Evolutionary conservation across 2,113 vertebrate species (phyloP).

Genomic region (Paramisgurnus dabryanus): DNA sequence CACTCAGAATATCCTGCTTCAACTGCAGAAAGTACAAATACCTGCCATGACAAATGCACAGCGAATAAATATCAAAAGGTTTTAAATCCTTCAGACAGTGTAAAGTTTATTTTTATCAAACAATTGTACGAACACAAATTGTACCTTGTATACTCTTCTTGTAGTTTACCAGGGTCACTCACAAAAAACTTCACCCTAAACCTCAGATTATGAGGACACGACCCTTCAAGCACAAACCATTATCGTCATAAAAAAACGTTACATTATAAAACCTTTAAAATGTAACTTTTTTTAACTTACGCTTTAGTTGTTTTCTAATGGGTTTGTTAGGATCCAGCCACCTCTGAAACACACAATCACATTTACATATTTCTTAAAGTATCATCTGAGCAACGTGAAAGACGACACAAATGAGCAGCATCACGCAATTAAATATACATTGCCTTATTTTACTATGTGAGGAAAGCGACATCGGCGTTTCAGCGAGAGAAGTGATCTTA

Average conservation of each 20-base stretch:
- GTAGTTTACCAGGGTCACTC: slow-evolving; percentile 92
- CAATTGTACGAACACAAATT: not conserved
- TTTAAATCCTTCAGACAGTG: not conserved
- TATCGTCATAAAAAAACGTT: not conserved
- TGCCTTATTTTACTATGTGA: not conserved
- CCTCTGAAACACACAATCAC: slow-evolving; percentile 73
- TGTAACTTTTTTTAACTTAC: slow-evolving; percentile 77
- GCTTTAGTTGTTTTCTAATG: slow-evolving; percentile 98
- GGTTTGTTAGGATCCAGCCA: slow-evolving; percentile 98
- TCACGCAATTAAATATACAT: slow-evolving; percentile 6
- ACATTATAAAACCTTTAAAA: not conserved
- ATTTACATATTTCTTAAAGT: not conserved
- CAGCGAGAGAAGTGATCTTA: slow-evolving; percentile 22
- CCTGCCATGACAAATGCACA: slow-evolving; percentile 71
- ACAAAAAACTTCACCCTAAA: slow-evolving; percentile 99
- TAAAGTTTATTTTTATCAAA: no score
- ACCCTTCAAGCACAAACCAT: slow-evolving; percentile 74
- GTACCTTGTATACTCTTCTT: slow-evolving; percentile 98
- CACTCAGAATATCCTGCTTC: slow-evolving; percentile 94
- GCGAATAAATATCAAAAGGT: not conserved
- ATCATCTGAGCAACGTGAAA: not conserved
- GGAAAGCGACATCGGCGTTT: slow-evolving; percentile 10
- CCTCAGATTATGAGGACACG: slow-evolving; percentile 90
- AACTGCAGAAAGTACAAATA: slow-evolving; percentile 98
- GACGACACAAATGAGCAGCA: not conserved